phyloP scores from a whole-genome alignment of 2,797 vertebrate species.

The Megalops cyprinoides region DNA sequence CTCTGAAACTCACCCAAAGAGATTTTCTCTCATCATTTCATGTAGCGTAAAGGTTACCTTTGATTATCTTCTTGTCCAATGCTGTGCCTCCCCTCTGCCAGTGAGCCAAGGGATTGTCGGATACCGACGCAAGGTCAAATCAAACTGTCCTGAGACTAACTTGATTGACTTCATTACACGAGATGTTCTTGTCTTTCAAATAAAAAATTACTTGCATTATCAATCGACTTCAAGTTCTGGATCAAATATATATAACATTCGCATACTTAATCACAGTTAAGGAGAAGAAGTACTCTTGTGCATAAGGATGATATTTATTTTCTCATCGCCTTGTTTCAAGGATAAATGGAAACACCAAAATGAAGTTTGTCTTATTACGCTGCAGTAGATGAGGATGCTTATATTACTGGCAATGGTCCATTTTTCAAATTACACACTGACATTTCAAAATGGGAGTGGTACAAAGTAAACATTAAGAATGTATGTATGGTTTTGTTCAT shows the following conservation, averaged over 20 bases:
- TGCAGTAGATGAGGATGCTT: slow-evolving; percentile 32
- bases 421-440: slow-evolving; percentile 40
- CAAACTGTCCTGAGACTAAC: too few relatives aligned
- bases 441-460: slow-evolving; percentile 29
- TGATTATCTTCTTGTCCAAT: too few relatives aligned
- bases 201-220: background rate
- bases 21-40: too few relatives aligned
- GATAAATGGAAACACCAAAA: slow-evolving; percentile 62
- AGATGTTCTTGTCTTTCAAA: too few relatives aligned
- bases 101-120: too few relatives aligned
- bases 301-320: slow-evolving; percentile 62
- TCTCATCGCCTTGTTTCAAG: slow-evolving; percentile 55
- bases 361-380: slow-evolving; percentile 21
- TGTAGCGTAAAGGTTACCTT: too few relatives aligned
- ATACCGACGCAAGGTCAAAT: too few relatives aligned
- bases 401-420: slow-evolving; percentile 45
- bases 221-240: background rate
- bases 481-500: too few relatives aligned
- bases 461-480: background rate
- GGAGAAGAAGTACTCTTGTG: slow-evolving; percentile 48
- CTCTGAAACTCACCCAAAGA: too few relatives aligned
- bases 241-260: background rate
- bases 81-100: too few relatives aligned
- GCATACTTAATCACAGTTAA: too few relatives aligned
- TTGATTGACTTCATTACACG: background rate